Conservation (phyloP, 2,113 vertebrate genomes). For the Mobula hypostoma region DNA sequence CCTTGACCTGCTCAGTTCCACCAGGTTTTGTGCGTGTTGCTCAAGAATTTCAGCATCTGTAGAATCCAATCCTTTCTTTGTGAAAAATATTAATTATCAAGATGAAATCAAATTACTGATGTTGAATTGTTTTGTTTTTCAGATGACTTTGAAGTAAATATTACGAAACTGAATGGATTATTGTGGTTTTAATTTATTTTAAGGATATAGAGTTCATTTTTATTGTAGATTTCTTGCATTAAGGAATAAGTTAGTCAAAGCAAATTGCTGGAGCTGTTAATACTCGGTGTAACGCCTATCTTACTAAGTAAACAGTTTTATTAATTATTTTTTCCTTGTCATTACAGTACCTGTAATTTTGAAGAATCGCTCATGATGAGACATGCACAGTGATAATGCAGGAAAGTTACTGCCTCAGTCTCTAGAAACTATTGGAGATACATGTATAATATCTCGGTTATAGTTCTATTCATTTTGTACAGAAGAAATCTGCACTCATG, state of each 20-base stretch:
- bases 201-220: neutral
- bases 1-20: too few species aligned
- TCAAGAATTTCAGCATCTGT: too few species aligned
- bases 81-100: neutral
- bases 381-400: neutral
- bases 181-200: neutral
- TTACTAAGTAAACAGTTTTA: neutral
- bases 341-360: constrained; percentile 34
- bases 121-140: neutral
- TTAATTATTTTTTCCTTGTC: neutral
- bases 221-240: neutral
- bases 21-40: too few species aligned
- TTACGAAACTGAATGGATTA: neutral
- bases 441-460: neutral
- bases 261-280: neutral
- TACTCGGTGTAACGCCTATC: neutral
- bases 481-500: constrained; percentile 17
- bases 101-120: neutral
- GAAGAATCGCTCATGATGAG: constrained; percentile 35
- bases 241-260: neutral
- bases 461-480: neutral
- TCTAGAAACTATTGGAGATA: neutral
- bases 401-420: constrained; percentile 31
- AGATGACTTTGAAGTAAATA: too few species aligned
- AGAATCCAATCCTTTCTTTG: neutral